A percentile compares a stretch with the other conserved stretches of the same genome.
Conservation (phyloP, 2,797 vertebrate genomes). For the Poecilia gillii region DNA sequence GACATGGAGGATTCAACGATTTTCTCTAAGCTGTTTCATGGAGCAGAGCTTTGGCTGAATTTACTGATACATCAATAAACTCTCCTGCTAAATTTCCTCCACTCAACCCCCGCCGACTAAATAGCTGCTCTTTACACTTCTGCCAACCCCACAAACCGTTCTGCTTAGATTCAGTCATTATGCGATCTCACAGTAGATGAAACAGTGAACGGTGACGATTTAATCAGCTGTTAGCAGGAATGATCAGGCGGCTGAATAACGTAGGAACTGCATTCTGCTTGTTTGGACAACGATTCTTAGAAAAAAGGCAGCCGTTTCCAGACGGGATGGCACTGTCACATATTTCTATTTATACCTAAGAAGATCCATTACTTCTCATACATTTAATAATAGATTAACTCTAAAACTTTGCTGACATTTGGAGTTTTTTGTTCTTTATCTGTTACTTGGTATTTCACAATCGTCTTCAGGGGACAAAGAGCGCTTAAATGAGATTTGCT, state of each 20-base stretch:
- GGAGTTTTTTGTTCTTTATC: not conserved
- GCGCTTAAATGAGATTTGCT: not conserved
- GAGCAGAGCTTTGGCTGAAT: conserved; percentile 3
- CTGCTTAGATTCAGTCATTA: conserved; percentile 1
- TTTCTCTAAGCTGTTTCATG: not conserved
- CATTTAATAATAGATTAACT: conserved; percentile 1
- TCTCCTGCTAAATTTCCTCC: conserved; percentile 3
- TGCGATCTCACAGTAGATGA: conserved; percentile 2
- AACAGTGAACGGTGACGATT: conserved; percentile 17
- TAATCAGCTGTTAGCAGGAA: conserved; percentile 15
- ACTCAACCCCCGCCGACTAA: not conserved
- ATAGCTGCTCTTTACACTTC: not conserved
- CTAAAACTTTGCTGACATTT: not conserved
- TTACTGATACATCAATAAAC: not conserved
- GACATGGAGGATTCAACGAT: not conserved
- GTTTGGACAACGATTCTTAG: conserved; percentile 9
- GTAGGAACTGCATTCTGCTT: not conserved
- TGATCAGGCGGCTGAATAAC: not conserved
- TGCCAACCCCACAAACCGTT: not conserved
- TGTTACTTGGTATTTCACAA: conserved; percentile 1
- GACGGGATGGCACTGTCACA: conserved; percentile 1
- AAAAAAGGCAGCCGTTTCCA: conserved; percentile 12
- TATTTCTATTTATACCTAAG: not conserved
- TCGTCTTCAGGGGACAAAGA: not conserved
- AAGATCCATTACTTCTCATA: not conserved